Percentiles rank a stretch among this genome's conserved stretches.
Conservation (phyloP, 2,113 vertebrate species). For the Salvator merianae region DNA sequence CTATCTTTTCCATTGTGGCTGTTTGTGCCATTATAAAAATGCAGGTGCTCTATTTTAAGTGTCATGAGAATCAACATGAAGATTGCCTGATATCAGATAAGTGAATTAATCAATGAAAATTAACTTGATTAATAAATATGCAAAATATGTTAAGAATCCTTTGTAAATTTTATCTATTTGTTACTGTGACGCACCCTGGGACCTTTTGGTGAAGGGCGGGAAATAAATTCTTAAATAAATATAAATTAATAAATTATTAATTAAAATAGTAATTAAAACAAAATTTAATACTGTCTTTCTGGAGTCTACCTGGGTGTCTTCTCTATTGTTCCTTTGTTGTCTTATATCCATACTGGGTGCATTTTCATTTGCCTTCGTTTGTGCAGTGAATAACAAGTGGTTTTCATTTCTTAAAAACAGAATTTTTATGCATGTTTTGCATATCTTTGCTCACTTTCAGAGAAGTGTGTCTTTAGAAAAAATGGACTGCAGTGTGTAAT, state of each 20-base stretch:
- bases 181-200: no score
- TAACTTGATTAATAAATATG: background rate
- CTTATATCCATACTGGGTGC: background rate
- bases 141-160: no score
- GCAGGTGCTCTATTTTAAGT: background rate
- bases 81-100: background rate
- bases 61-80: background rate
- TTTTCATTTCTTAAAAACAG: background rate
- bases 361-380: slow-evolving; percentile 3
- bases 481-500: background rate
- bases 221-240: no score
- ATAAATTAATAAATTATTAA: no score
- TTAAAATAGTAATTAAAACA: no score
- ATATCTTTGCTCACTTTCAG: background rate
- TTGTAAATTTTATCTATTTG: no score
- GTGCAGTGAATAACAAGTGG: background rate
- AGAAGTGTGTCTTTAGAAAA: slow-evolving; percentile 8
- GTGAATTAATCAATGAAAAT: background rate
- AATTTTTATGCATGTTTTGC: background rate
- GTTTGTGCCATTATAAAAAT: background rate
- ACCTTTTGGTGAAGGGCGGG: no score
- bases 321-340: slow-evolving; percentile 5
- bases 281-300: slow-evolving; percentile 35
- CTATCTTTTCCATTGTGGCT: background rate
- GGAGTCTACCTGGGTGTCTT: slow-evolving; percentile 65